A percentile compares a stretch with the other conserved stretches of the same genome.
Evolutionary conservation across 53 echinoderm and acorn worm species (phyloP).

Genomic region (Henricia sp.): DNA sequence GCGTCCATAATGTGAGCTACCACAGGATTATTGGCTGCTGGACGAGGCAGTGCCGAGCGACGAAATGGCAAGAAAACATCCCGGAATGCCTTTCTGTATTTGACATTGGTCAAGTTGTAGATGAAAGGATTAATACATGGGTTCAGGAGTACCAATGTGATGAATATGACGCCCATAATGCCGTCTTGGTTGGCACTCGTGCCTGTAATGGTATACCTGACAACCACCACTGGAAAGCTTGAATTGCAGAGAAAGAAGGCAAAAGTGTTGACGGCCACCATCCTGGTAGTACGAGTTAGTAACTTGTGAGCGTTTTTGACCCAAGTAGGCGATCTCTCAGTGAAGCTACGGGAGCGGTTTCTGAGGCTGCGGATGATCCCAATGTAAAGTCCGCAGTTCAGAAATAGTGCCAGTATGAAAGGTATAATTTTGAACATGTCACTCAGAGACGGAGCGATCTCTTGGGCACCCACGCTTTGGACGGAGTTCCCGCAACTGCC

Average conservation of each 20-base stretch:
- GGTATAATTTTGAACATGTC: constrained; percentile 6
- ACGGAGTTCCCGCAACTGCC: background rate
- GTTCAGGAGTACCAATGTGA: background rate
- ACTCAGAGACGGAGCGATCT: no score
- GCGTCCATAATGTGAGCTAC: no score
- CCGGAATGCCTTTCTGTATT: constrained; percentile 10
- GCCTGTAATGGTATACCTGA: background rate
- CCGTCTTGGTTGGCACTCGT: no score
- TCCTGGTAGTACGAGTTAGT: background rate
- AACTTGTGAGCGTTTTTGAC: background rate
- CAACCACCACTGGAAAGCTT: background rate
- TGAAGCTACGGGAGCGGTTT: background rate
- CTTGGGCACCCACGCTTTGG: background rate
- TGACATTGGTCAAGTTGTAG: constrained; percentile 11
- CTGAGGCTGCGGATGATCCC: background rate
- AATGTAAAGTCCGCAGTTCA: background rate
- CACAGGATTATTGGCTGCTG: background rate
- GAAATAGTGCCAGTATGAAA: background rate
- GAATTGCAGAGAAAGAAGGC: background rate
- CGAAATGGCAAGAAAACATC: background rate
- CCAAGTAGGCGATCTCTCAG: background rate
- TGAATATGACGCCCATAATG: background rate
- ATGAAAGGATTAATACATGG: constrained; percentile 14
- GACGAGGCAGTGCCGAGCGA: no score
- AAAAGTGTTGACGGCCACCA: constrained; percentile 3